Evolutionary conservation across 1,140 invertebrate species (phyloP), one percentile per base, ranked within the genome.

Genomic region (Eufriesea mexicana): DNA sequence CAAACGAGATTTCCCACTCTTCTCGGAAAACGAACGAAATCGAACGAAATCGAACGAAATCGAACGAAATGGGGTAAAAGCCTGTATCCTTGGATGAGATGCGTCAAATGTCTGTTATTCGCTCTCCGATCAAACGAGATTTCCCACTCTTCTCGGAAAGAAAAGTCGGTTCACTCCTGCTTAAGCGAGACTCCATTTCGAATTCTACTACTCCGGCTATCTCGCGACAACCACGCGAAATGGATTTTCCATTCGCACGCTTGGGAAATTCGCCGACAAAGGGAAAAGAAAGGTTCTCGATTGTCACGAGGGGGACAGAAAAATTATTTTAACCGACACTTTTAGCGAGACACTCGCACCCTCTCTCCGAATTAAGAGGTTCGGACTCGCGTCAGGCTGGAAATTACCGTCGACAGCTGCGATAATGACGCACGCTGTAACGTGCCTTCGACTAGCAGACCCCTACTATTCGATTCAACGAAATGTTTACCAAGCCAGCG

Each of bases 281-380:
- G 12, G 9, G 9, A 49, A 49, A 68, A 59, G 42, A 28, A 7
- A 2, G 42, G 28, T 7, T 49, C 8, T 49, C 16, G 6, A 25
- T 57, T n/a, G 54, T 23, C n/a, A 25, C 42, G 6, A 20, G 42
- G 16, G 28, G n/a, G 57, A n/a, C n/a, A 23, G 12, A n/a, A 75
- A 61, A 66, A 57, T 79, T 25, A 35, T 61, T 75, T 42, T 51
- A 72, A n/a, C 35, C 66, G 45, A 54, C 28, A 18, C 64, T 76
- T 86, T 84, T 85, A 66, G 45, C 54, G 54, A 51, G 74, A 57
- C 76, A 67, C 55, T 85, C 68, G n/a, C 45, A 67, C 75, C 68
- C 62, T 66, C 62, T 66, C 77, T 84, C 78, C 86, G 80, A 88
- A 89, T 89, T 89, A 88, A 57, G 54, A 42, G 55, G 64, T 86